A percentile compares a stretch with the other conserved stretches of the same genome.
Evolutionary conservation across 2,888 invertebrate species (phyloP).

Genomic region (Miltochrista miniata): DNA sequence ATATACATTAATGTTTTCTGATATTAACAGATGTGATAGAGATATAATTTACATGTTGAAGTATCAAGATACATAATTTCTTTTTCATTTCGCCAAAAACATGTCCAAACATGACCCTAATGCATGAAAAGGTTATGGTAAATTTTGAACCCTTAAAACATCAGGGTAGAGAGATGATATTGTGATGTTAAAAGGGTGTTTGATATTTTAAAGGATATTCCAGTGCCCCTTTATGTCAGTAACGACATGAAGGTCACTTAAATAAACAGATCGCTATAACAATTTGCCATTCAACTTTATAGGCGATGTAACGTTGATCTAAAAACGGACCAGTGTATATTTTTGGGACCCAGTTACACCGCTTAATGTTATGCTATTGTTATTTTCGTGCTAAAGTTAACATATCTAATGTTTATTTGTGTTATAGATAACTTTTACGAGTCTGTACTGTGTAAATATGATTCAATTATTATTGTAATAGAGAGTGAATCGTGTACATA

Average conservation of each 20-base stretch:
- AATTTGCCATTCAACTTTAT: background rate
- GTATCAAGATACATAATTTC: too few species aligned
- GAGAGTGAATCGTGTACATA: slow-evolving; percentile 57
- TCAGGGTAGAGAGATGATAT: too few species aligned
- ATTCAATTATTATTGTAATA: slow-evolving; percentile 56
- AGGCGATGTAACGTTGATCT: slow-evolving; percentile 21
- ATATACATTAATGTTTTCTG: background rate
- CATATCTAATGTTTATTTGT: slow-evolving; percentile 48
- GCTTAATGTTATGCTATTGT: slow-evolving; percentile 24
- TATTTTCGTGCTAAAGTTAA: slow-evolving; percentile 35
- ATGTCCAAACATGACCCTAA: too few species aligned
- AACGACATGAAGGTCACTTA: background rate
- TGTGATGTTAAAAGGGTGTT: background rate
- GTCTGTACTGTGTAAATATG: slow-evolving; percentile 58
- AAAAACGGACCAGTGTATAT: slow-evolving; percentile 24
- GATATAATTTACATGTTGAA: too few species aligned
- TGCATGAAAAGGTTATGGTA: too few species aligned
- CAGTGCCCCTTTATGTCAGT: background rate
- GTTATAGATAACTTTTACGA: slow-evolving; percentile 16
- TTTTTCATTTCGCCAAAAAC: too few species aligned
- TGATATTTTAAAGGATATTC: background rate
- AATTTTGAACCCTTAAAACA: too few species aligned
- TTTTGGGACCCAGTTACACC: slow-evolving; percentile 43
- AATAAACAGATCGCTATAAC: background rate
- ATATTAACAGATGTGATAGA: slow-evolving; percentile 1